Evolutionary conservation across 2,888 invertebrate species (phyloP).

Genomic region (Apamea epomidion): DNA sequence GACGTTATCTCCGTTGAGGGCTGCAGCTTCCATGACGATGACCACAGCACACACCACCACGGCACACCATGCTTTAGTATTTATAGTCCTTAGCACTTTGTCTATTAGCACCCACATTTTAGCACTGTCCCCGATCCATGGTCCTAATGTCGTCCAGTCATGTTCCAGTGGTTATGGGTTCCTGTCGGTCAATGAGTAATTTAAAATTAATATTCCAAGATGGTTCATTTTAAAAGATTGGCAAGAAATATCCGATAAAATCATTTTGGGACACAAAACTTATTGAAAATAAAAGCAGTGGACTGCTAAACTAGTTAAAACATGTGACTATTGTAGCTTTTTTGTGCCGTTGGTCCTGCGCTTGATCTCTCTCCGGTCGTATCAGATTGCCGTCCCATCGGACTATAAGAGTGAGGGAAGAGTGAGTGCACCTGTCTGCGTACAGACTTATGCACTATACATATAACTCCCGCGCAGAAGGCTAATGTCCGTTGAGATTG

Average conservation of each 20-base stretch:
- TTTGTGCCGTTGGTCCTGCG: background rate
- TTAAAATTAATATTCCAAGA: background rate
- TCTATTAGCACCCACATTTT: slow-evolving; percentile 69
- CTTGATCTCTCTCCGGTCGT: too few species aligned
- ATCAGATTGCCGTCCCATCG: too few species aligned
- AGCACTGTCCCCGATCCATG: slow-evolving; percentile 66
- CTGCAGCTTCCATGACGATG: slow-evolving; percentile 73
- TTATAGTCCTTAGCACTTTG: slow-evolving; percentile 70
- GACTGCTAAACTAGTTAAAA: background rate
- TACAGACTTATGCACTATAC: too few species aligned
- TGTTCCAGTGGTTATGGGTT: slow-evolving; percentile 25
- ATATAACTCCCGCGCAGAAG: too few species aligned
- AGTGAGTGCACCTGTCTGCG: too few species aligned
- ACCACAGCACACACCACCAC: slow-evolving; percentile 69
- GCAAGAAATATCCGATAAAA: too few species aligned
- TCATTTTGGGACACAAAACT: too few species aligned
- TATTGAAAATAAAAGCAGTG: background rate
- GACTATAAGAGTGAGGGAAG: too few species aligned
- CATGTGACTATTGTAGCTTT: background rate
- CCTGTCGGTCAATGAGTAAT: slow-evolving; percentile 27
- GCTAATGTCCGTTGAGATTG: too few species aligned
- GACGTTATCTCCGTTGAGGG: slow-evolving; percentile 86
- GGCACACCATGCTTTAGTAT: slow-evolving; percentile 77
- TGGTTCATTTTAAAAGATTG: background rate
- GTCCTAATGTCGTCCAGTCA: slow-evolving; percentile 52